Evolutionary conservation across 2,113 vertebrate species (phyloP), one percentile per base, ranked within the genome.

Genomic region (Hymenochirus boettgeri): DNA sequence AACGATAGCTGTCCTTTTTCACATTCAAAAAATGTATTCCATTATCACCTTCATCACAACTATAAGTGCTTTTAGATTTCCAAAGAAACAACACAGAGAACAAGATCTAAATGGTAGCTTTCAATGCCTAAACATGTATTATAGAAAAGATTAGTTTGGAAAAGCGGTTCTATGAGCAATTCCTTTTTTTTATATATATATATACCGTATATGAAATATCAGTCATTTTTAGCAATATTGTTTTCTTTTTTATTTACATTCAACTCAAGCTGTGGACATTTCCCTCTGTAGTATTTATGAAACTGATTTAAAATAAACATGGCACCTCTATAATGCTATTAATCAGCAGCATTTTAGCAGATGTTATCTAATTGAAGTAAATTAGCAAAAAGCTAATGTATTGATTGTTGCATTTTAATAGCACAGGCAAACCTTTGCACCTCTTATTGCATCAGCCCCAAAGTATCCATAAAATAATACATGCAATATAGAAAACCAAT

Each of bases 101-200:
- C 25, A 69, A 69, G 57, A 31, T 48, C 35, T 66, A 66, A 69
- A 69, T 69, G 56, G 65, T 46, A 59, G 56, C 65, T 69, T 69
- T 69, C 65, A 69, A 59, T 60, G 57, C 42, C 65, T 69, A 69
- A 69, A 69, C 65, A 69, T 69, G 48, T 60, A 69, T 69, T 69
- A 69, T 42, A 52, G 35, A 69, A 53, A 51, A 69, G 46, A 69
- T 69, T 69, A 69, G 65, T 60, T 60, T 67, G 47, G 57, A 69
- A 57, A 67, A 67, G 56, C 65, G 60, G 60, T 69, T 60, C 47
- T 31, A 25, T n/a, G 33, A 60, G 33, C 45, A 69, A 58, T 69
- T 69, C 57, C n/a, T 69, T n/a, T 45, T 69, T 69, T 69, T 69
- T 57, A 60, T 60, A 69, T 23, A 53, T 52, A 69, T 23, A 60